Evolutionary conservation across 2,888 invertebrate species (phyloP).

Genomic region (Eupithecia dodoneata): DNA sequence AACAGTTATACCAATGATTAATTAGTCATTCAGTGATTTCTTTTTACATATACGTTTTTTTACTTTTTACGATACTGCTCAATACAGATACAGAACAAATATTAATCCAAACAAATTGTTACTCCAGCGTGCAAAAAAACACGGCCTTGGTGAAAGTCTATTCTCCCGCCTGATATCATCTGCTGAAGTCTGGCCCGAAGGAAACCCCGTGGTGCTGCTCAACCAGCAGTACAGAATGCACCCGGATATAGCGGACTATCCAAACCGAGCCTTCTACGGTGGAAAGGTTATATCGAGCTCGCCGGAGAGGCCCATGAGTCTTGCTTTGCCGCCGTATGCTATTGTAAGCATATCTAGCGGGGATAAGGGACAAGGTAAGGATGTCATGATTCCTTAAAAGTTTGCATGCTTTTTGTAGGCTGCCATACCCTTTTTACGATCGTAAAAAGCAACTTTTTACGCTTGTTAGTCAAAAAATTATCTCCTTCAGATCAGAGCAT

Average conservation of each 20-base stretch:
- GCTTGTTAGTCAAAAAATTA: too few species aligned
- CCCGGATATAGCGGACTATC: constrained; percentile 90
- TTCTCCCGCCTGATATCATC: constrained; percentile 89
- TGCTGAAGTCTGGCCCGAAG: constrained; percentile 68
- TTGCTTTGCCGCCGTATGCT: constrained; percentile 65
- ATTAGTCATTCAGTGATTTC: too few species aligned
- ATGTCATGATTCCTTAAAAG: too few species aligned
- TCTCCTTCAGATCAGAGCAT: too few species aligned
- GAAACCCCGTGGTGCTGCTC: constrained; percentile 82
- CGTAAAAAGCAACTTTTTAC: too few species aligned
- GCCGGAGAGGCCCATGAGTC: constrained; percentile 45
- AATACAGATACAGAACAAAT: too few species aligned
- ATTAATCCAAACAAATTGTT: background rate
- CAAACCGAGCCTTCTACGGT: constrained; percentile 89
- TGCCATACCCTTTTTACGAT: too few species aligned
- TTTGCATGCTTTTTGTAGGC: too few species aligned
- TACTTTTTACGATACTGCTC: too few species aligned
- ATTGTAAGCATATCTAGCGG: constrained; percentile 68
- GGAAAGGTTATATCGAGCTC: constrained; percentile 74
- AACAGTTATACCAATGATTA: too few species aligned
- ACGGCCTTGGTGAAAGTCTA: constrained; percentile 89
- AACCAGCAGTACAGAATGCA: constrained; percentile 94
- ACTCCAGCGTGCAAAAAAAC: constrained; percentile 86
- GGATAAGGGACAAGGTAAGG: constrained; percentile 70
- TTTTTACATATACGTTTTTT: too few species aligned